Conservation (phyloP, 1,140 invertebrate genomes). For the Metaphire vulgaris region DNA sequence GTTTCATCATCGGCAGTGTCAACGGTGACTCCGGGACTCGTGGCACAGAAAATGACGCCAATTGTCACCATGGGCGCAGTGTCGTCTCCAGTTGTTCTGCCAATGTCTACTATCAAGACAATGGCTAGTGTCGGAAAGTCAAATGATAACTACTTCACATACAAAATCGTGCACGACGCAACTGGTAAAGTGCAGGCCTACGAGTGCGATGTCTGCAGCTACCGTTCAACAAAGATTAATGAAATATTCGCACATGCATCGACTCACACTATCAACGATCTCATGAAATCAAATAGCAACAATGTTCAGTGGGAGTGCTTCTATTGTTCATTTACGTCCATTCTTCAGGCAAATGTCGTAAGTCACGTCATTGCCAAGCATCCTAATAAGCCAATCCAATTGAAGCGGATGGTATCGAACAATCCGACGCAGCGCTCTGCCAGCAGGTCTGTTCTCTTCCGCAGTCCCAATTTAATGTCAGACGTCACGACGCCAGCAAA, state of each 20-base stretch:
- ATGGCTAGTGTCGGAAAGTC: neutral
- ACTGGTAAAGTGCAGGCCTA: neutral
- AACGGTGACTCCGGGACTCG: neutral
- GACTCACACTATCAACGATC: neutral
- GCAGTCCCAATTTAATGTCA: neutral
- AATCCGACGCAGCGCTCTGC: neutral
- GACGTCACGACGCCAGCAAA: neutral
- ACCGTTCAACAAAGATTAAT: slow-evolving; percentile 5
- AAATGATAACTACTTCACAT: slow-evolving; percentile 14
- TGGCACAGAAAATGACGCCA: neutral
- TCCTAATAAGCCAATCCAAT: slow-evolving; percentile 14
- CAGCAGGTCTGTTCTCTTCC: neutral
- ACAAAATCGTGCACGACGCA: slow-evolving; percentile 12
- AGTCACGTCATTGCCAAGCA: slow-evolving; percentile 19
- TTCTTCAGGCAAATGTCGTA: slow-evolving; percentile 19
- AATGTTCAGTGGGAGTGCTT: slow-evolving; percentile 22
- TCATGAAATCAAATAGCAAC: neutral
- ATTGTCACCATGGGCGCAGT: neutral
- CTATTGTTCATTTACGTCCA: slow-evolving; percentile 16
- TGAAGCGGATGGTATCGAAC: slow-evolving; percentile 8
- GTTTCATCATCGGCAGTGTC: slow-evolving; percentile 7
- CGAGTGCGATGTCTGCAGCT: slow-evolving; percentile 17
- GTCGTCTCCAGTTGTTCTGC: neutral
- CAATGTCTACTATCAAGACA: neutral
- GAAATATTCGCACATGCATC: slow-evolving; percentile 13